These are phyloP conservation scores for Procambarus clarkii DNA, from an alignment of 1,140 invertebrate species.

Conservation along the genomic window DNA sequence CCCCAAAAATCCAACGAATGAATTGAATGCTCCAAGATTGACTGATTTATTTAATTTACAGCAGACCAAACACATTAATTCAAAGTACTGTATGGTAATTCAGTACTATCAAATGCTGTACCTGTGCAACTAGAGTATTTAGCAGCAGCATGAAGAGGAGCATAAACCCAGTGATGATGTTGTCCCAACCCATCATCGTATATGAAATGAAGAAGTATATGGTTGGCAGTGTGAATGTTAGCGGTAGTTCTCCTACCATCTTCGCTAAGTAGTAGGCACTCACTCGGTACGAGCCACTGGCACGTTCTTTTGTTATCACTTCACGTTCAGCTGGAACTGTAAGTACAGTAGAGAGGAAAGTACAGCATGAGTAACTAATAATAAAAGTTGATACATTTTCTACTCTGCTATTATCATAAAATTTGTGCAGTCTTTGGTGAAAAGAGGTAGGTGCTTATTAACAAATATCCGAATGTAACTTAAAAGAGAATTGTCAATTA, in stretches of 20 bases:
- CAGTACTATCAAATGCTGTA: slow-evolving; percentile 72
- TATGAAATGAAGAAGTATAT: slow-evolving; percentile 89
- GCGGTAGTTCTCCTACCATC: slow-evolving; percentile 88
- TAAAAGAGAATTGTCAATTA: too few species aligned
- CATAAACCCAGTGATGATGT: slow-evolving; percentile 78
- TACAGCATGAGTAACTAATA: too few species aligned
- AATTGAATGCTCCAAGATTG: too few species aligned
- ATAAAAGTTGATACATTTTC: too few species aligned
- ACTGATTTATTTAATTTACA: too few species aligned
- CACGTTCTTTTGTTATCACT: slow-evolving; percentile 89
- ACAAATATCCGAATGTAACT: too few species aligned
- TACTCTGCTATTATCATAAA: too few species aligned
- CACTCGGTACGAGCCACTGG: slow-evolving; percentile 87
- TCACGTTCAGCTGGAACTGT: slow-evolving; percentile 88
- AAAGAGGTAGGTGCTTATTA: too few species aligned
- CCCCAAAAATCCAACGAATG: too few species aligned
- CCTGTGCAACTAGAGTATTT: slow-evolving; percentile 86
- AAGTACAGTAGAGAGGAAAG: slow-evolving; percentile 66
- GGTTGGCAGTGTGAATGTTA: slow-evolving; percentile 86
- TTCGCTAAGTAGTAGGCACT: slow-evolving; percentile 91
- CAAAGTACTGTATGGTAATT: not conserved
- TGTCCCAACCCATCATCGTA: slow-evolving; percentile 83
- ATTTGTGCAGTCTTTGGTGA: too few species aligned
- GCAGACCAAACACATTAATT: not conserved
- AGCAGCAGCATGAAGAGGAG: slow-evolving; percentile 85